phyloP scores from a whole-genome alignment of 2,113 vertebrate species.

The Hypocryptadius cinnamomeus region DNA sequence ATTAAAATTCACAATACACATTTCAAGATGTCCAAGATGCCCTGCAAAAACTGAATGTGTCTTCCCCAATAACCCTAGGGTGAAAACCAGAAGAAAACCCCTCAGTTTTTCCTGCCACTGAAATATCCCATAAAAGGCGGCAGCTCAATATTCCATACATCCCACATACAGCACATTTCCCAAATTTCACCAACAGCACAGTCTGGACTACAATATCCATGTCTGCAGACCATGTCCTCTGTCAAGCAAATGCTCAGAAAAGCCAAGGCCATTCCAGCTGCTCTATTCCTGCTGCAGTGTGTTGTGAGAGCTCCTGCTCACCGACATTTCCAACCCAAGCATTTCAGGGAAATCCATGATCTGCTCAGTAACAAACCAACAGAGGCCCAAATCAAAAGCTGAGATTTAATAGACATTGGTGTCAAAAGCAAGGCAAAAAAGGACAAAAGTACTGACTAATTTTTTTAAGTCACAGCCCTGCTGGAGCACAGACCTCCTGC shows the following conservation, averaged over 20 bases:
- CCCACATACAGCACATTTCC: not conserved
- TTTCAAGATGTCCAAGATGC: not conserved
- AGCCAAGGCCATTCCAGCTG: not conserved
- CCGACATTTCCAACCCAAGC: not conserved
- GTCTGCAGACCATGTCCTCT: not conserved
- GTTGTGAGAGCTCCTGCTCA: not conserved
- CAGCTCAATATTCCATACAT: not conserved
- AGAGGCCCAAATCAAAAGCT: not conserved
- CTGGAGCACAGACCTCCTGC: not conserved
- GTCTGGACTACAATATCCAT: not conserved
- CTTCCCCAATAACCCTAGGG: not conserved
- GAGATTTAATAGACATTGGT: not conserved
- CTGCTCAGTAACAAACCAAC: not conserved
- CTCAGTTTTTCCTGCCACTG: not conserved
- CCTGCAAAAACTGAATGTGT: not conserved
- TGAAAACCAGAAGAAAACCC: not conserved
- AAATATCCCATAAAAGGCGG: not conserved
- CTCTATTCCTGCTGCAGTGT: not conserved
- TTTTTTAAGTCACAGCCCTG: not conserved
- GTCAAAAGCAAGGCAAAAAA: not conserved
- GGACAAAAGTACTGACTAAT: not conserved
- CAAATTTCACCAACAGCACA: not conserved
- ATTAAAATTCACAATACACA: not conserved
- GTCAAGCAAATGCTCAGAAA: not conserved
- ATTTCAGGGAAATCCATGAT: not conserved